phyloP scores from a whole-genome alignment of 2,888 invertebrate species.

The Leucophenga maculata region DNA sequence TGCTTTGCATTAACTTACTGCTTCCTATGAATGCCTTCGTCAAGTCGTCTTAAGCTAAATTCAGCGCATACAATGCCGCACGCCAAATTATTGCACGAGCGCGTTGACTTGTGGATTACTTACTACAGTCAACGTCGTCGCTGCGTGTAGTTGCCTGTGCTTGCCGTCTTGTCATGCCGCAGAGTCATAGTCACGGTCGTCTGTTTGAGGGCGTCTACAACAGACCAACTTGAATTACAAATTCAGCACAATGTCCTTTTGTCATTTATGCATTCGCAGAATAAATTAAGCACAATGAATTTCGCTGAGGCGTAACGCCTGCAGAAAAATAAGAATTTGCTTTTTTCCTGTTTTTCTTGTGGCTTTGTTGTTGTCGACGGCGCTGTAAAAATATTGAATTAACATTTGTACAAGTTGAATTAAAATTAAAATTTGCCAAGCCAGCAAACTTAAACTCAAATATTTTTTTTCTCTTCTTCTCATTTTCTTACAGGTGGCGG shows the following conservation, averaged over 20 bases:
- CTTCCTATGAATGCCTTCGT: slow-evolving; percentile 16
- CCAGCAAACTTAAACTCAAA: not conserved
- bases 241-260: slow-evolving; percentile 66
- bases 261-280: slow-evolving; percentile 66
- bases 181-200: slow-evolving; percentile 47
- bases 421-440: slow-evolving; percentile 37
- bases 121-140: not conserved
- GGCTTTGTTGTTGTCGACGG: not conserved
- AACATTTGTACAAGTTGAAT: slow-evolving; percentile 28
- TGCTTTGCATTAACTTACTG: slow-evolving; percentile 27
- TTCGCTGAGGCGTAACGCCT: slow-evolving; percentile 32
- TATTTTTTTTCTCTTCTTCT: slow-evolving; percentile 15
- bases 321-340: not conserved
- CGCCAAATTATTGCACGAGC: slow-evolving; percentile 55
- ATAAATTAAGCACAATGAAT: slow-evolving; percentile 67
- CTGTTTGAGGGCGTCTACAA: slow-evolving; percentile 36
- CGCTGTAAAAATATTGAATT: slow-evolving; percentile 29
- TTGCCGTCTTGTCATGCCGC: slow-evolving; percentile 5
- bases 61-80: slow-evolving; percentile 20
- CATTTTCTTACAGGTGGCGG: slow-evolving; percentile 53
- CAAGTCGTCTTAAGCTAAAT: slow-evolving; percentile 15
- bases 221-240: slow-evolving; percentile 58
- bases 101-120: slow-evolving; percentile 57
- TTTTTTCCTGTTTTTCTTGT: not conserved
- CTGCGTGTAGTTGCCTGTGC: slow-evolving; percentile 1